Evolutionary conservation across 2,888 invertebrate genomes (phyloP), one percentile per base, ranked within the genome.

Genomic region (Drosophila conformis): DNA sequence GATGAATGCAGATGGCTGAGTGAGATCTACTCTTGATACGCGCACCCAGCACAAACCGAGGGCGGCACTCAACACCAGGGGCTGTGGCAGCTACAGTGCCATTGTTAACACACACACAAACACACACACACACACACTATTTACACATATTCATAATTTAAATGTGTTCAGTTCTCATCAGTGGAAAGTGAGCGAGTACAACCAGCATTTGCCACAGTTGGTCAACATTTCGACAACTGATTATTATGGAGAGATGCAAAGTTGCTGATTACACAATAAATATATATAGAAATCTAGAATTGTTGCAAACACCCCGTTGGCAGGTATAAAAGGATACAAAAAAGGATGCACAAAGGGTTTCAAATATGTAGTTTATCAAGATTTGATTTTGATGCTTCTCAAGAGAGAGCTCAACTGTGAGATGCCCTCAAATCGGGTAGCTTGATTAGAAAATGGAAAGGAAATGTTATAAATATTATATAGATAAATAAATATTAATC

Each of bases 1-100:
- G 71, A 74, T 73, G 65, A 63, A 69, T 87, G 59, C 83, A 84
- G 90, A 84, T 84, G 83, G 79, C 69, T 71, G 65, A 73, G 84
- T 78, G 80, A 78, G 83, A 73, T 56, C 11, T 46, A 61, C 54
- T 59, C 25, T 13, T 29, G 27, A 67, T 76, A 67, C 56, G 31
- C 29, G 21, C 48, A 36, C 53, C 49, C 33, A 33, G 72, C 63
- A 25, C n/a, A 6, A 25, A 10, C 54, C 35, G 18, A 11, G 52
- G 21, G 31, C 52, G 52, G 18, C 25, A 36, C 54, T 27, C 10
- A 53, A 8, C 4, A 56, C 13, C 27, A 27, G 27, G n/a, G 29
- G 29, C 29, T n/a, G 29, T 13, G 25, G 13, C 42, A 46, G 21
- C 31, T 31, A 31, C 21, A 21, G n/a, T 42, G 42, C 13, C 42